Base-by-base conservation (phyloP, 2,113 vertebrate species). In the Piprites chloris region DNA sequence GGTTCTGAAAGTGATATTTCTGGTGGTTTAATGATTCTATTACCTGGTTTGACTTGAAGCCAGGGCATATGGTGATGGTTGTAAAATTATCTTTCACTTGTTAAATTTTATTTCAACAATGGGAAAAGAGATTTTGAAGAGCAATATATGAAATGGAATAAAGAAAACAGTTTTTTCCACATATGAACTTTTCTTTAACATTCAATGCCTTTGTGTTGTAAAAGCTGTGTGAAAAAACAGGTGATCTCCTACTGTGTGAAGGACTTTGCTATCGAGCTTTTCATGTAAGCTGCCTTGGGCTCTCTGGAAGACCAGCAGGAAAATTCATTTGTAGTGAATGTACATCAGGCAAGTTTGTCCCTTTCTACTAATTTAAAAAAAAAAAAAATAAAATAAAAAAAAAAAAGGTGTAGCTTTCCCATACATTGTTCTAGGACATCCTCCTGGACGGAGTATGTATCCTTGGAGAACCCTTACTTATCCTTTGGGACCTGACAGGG, bases 251-350 rank as follows among this genome's bases (percentile, higher is more conserved):
- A 35, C 96, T 98, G 46, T 99, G 99, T 93, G 99, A 99, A 96
- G 99, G 99, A 14, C 98, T 98, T 74, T 99, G 99, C 85, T 99
- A 97, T 75, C 98, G 98, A 37, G 98, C 99, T 63, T 99, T 99
- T 96, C 99, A 99, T 93, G 97, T 98, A 12, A 96, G 98, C 42
- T 99, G 99, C 97, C 97, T 99, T 30, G 98, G 98, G 65, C 97
- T 97, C n/a, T 77, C 98, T 52, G 80, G 97, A 74, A 98, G 97
- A 90, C 98, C 98, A 4, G 98, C 98, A 47, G 98, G 98, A 85
- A 98, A 98, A 97, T 98, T 99, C 96, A 97, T 98, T 90, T 99
- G 99, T 96, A 95, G 93, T 53, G 98, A 99, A 89, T 99, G 99
- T 66, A 96, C 97, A 89, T 98, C 99, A 98, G 99, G 99, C 99